Evolutionary conservation across 2,888 invertebrate genomes (phyloP), one percentile per base, ranked within the genome.

Genomic region (Bibio marci): DNA sequence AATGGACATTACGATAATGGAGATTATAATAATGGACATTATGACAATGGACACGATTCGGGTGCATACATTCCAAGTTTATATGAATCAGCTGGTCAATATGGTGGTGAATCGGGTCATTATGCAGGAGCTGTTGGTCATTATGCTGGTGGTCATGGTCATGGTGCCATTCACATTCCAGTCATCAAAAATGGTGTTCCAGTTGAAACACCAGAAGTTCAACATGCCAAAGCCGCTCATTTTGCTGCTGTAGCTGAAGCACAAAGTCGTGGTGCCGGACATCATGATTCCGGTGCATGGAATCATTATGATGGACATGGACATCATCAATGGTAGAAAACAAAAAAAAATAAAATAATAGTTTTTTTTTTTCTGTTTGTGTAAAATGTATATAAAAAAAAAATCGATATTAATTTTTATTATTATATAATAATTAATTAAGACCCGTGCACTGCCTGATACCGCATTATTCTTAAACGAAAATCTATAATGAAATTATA

Each of bases 191-290:
- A 65, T 43, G 65, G 64, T 38, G 62, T 65, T 26, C 67, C 67
- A 35, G 55, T 64, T 7, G 66, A 67, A 50, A 66, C 67, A 22
- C 63, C 65, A 8, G 67, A 66, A 53, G 67, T 67, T 28, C 62
- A 62, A 47, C 58, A 60, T 28, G 62, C 62, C 12, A 59, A 60
- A 43, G 62, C 61, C 41, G 58, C 62, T 13, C 61, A 62, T 41
- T 51, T 62, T 39, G 59, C 51, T 26, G 60, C 62, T 3, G 43
- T 62, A 40, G 55, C 59, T 11, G 55, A 59, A 19, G 62, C 62
- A 19, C 52, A 56, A 35, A 51, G 53, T 5, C 42, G 42, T 31
- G 39, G 46, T 17, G 32, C 39, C 10, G 27, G n/a, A 8, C 41
- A 42, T 22, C 48, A 49, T 33, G 50, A 49, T 13, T 26, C 32